phyloP scores from a whole-genome alignment of 2,113 vertebrate species.

The Cyanoliseus patagonus region DNA sequence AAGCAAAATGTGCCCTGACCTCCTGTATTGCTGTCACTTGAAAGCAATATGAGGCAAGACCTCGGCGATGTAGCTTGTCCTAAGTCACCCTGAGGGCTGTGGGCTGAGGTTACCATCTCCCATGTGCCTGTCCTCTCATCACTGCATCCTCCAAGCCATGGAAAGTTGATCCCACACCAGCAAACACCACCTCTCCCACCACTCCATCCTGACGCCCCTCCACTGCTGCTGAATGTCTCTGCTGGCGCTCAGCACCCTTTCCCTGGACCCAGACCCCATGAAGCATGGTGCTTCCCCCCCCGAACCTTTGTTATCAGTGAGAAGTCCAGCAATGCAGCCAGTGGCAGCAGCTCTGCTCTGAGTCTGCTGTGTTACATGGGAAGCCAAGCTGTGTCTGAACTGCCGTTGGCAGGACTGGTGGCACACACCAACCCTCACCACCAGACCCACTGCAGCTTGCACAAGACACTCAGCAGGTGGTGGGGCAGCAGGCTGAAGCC shows the following conservation, averaged over 20 bases:
- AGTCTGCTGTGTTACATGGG: neutral
- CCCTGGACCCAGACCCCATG: neutral
- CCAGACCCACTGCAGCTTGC: neutral
- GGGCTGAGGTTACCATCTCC: neutral
- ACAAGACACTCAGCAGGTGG: neutral
- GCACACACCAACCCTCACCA: fast-evolving
- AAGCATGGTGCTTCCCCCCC: neutral
- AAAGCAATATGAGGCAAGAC: neutral
- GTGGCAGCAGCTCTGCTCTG: neutral
- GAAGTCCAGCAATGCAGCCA: neutral
- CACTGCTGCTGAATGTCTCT: neutral
- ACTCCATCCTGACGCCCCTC: neutral
- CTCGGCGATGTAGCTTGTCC: neutral
- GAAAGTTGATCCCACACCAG: neutral
- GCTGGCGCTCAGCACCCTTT: neutral
- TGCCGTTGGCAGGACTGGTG: neutral
- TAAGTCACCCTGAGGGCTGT: neutral
- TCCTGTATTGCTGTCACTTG: neutral
- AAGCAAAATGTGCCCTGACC: neutral
- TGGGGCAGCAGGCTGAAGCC: neutral
- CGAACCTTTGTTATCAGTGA: neutral
- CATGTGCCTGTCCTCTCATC: neutral
- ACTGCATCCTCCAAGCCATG: fast-evolving
- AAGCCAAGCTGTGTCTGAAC: neutral
- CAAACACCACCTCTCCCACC: neutral